A percentile compares a stretch with the other conserved stretches of the same genome.
Conservation (phyloP, 1,140 invertebrate genomes). For the Anthonomus grandis region DNA sequence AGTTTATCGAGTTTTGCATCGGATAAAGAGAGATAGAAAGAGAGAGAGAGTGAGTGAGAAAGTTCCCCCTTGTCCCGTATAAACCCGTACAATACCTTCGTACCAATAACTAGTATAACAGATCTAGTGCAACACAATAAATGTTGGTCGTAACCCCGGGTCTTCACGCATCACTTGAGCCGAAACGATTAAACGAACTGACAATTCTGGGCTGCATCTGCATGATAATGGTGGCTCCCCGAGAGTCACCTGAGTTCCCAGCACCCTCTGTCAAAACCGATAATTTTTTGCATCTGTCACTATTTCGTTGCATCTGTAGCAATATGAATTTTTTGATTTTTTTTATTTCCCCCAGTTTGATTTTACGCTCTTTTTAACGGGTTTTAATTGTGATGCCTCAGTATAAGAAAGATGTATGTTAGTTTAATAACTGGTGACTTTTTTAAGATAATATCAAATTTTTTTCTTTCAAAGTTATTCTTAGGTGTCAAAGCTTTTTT, state of each 20-base stretch:
- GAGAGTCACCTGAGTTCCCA: conserved; percentile 36
- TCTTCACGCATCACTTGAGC: conserved; percentile 38
- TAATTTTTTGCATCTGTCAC: conserved; percentile 24
- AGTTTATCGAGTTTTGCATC: conserved; percentile 35
- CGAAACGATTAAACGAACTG: conserved; percentile 39
- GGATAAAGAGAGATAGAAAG: conserved; percentile 25
- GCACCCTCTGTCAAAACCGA: conserved; percentile 11
- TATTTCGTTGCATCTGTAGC: conserved; percentile 12
- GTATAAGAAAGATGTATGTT: too few relatives aligned
- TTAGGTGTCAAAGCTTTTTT: too few relatives aligned
- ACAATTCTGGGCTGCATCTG: conserved; percentile 36
- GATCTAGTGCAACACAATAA: conserved; percentile 28
- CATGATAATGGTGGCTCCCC: conserved; percentile 33
- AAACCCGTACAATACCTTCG: conserved; percentile 32
- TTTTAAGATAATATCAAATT: too few relatives aligned
- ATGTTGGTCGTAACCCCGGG: too few relatives aligned
- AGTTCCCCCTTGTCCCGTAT: too few relatives aligned
- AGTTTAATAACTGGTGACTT: too few relatives aligned
- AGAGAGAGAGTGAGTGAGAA: too few relatives aligned
- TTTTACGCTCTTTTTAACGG: too few relatives aligned
- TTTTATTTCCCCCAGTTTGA: background rate
- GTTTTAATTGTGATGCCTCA: too few relatives aligned
- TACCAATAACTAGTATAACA: too few relatives aligned
- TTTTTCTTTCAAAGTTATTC: too few relatives aligned
- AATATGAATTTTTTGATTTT: background rate